A percentile compares a stretch with the other conserved stretches of the same genome.
Evolutionary conservation across 2,888 invertebrate genomes (phyloP).

Genomic region (Ypsolopha scabrella): DNA sequence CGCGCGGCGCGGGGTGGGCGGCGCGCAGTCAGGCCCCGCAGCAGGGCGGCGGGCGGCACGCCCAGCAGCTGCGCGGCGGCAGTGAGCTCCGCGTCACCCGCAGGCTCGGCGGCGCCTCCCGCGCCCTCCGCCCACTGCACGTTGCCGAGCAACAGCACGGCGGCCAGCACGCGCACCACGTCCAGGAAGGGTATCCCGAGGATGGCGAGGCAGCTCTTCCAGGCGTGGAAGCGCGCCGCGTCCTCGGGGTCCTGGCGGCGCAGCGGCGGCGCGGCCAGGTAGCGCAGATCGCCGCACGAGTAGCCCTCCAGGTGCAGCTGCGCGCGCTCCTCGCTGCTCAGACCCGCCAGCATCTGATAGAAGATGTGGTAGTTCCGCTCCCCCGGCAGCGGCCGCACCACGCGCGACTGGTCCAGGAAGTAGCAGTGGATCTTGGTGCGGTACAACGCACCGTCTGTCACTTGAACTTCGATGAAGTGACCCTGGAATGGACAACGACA

Average conservation of each 20-base stretch:
- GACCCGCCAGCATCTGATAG: slow-evolving; percentile 94
- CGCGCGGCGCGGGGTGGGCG: slow-evolving; percentile 83
- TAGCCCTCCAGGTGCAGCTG: slow-evolving; percentile 91
- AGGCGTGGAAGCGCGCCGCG: slow-evolving; percentile 79
- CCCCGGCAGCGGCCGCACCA: slow-evolving; percentile 84
- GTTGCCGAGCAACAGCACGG: slow-evolving; percentile 91
- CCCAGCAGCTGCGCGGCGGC: slow-evolving; percentile 85
- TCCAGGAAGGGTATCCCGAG: slow-evolving; percentile 95
- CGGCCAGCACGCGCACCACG: slow-evolving; percentile 91
- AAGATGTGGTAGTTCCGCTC: slow-evolving; percentile 98
- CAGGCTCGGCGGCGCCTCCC: slow-evolving; percentile 80
- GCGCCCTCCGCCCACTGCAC: slow-evolving; percentile 88
- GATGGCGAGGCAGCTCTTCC: slow-evolving; percentile 92
- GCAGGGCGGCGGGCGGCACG: slow-evolving; percentile 79
- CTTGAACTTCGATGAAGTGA: slow-evolving; percentile 96
- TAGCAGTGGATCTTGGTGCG: slow-evolving; percentile 97
- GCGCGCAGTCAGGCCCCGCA: slow-evolving; percentile 85
- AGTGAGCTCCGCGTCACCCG: slow-evolving; percentile 85
- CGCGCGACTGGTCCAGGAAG: slow-evolving; percentile 93
- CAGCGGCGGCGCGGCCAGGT: slow-evolving; percentile 80
- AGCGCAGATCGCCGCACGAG: slow-evolving; percentile 83
- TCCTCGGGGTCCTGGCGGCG: slow-evolving; percentile 67
- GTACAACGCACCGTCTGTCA: slow-evolving; percentile 94
- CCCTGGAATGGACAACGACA: slow-evolving; percentile 70
- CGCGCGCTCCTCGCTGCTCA: slow-evolving; percentile 86